phyloP scores from a whole-genome alignment of 2,797 vertebrate species.

The Tokudaia muenninki region DNA sequence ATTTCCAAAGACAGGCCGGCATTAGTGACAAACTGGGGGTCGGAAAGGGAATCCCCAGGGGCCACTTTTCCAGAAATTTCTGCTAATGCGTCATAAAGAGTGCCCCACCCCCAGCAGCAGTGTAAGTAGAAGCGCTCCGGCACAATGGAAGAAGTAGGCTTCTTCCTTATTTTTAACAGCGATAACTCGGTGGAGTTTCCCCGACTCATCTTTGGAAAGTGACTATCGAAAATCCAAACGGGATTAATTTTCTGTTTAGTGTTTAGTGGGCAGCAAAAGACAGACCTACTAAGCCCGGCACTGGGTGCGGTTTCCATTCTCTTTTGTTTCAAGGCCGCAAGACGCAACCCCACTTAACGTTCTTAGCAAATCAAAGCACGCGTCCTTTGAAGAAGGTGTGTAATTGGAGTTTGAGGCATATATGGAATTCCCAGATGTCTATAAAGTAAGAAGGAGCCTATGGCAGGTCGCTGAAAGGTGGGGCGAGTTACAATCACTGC shows the following conservation, averaged over 20 bases:
- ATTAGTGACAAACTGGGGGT: constrained; percentile 64
- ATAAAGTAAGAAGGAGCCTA: constrained; percentile 94
- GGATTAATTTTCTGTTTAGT: constrained; percentile 47
- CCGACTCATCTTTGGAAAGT: not conserved
- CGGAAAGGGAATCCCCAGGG: constrained; percentile 64
- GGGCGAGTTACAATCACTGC: constrained; percentile 91
- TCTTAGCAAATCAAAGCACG: constrained; percentile 92
- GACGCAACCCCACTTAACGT: constrained; percentile 88
- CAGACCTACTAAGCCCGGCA: constrained; percentile 75
- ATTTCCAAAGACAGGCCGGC: constrained; percentile 72
- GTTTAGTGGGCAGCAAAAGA: constrained; percentile 70
- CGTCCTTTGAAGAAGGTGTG: constrained; percentile 97
- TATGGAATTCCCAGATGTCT: constrained; percentile 99
- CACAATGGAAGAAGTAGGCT: constrained; percentile 48
- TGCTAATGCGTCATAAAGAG: constrained; percentile 30
- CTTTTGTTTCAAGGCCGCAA: constrained; percentile 90
- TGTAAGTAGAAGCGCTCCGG: constrained; percentile 61
- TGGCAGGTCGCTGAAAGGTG: constrained; percentile 95
- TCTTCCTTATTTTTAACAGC: constrained; percentile 17
- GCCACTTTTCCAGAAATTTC: constrained; percentile 80
- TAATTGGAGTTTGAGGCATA: constrained; percentile 97
- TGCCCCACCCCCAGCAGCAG: constrained; percentile 64
- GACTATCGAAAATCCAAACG: not conserved
- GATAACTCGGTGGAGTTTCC: not conserved
- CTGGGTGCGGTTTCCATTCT: constrained; percentile 85